Evolutionary conservation across 1,140 invertebrate species (phyloP), one percentile per base, ranked within the genome.

Genomic region (Nebria ingens): DNA sequence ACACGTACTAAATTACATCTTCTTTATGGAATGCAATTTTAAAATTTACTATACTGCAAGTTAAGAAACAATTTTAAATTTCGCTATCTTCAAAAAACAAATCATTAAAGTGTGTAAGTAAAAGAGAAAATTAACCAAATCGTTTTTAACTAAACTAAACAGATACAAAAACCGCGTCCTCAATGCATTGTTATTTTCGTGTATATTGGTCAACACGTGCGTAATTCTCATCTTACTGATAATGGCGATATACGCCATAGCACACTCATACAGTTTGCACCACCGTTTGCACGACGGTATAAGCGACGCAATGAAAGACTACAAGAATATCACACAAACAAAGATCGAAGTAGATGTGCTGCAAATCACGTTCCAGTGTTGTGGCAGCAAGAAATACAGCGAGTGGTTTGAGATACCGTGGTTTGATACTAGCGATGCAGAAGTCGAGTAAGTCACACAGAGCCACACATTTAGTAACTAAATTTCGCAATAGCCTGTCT

Each of bases 351-450:
- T 71, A 29, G 68, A 71, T 60, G 56, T 45, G 23, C 54, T 71
- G 38, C 68, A 71, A 60, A 64, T 71, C 15, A 64, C 68, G 58
- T 65, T 69, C 25, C 66, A 68, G 51, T 71, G 69, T 59, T 71
- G 68, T 51, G 69, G 69, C 25, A 67, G 64, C 53, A 64, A 62
- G 51, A 68, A 67, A 40, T 71, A 70, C 57, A 61, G 65, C 21
- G 69, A 71, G 49, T 71, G 69, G 69, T 70, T 68, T 51, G 56
- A 62, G 21, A 60, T 68, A 21, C 52, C 60, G 11, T 71, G 69
- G 68, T 61, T 61, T 23, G 66, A 70, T 53, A 52, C 56, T 11
- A 62, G 56, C 19, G 45, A 56, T 9, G 59, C 60, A 52, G 58
- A 58, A 56, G 51, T 19, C 11, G 21, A 55, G 51, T 62, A 55